Conservation (phyloP, 2,888 invertebrate genomes). For the Mythimna lalbum region DNA sequence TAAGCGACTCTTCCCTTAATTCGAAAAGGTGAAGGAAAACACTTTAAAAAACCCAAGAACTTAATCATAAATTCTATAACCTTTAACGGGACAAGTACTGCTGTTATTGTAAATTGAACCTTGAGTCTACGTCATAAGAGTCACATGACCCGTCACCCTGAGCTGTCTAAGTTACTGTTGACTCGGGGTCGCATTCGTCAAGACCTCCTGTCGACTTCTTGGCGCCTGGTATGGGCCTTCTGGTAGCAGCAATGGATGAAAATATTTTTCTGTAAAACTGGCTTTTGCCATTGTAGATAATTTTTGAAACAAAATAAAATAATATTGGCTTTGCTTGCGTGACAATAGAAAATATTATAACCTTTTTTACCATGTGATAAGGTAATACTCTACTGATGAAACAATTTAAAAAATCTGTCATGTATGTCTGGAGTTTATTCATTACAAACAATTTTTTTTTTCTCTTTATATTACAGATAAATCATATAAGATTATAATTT, state of each 20-base stretch:
- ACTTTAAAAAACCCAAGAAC: slow-evolving; percentile 7
- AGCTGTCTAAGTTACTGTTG: slow-evolving; percentile 6
- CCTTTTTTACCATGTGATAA: too few relatives aligned
- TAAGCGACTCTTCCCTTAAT: not conserved
- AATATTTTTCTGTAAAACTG: not conserved
- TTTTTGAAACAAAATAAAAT: too few relatives aligned
- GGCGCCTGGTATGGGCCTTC: slow-evolving; percentile 29
- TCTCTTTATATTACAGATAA: too few relatives aligned
- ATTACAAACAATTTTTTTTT: too few relatives aligned
- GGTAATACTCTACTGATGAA: too few relatives aligned
- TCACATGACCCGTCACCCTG: not conserved
- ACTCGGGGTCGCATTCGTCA: not conserved
- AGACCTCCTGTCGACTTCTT: slow-evolving; percentile 23
- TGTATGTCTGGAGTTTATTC: too few relatives aligned
- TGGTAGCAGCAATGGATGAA: not conserved
- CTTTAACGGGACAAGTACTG: not conserved
- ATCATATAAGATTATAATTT: too few relatives aligned
- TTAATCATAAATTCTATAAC: slow-evolving; percentile 27
- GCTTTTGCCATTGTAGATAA: too few relatives aligned
- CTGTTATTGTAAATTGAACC: slow-evolving; percentile 5
- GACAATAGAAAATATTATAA: too few relatives aligned
- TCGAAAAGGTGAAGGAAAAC: slow-evolving; percentile 27
- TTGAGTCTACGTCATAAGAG: not conserved
- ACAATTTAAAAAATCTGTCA: too few relatives aligned
- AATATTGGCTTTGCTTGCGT: too few relatives aligned